Conservation (phyloP, 2,113 vertebrate species). For the Microtus ochrogaster region DNA sequence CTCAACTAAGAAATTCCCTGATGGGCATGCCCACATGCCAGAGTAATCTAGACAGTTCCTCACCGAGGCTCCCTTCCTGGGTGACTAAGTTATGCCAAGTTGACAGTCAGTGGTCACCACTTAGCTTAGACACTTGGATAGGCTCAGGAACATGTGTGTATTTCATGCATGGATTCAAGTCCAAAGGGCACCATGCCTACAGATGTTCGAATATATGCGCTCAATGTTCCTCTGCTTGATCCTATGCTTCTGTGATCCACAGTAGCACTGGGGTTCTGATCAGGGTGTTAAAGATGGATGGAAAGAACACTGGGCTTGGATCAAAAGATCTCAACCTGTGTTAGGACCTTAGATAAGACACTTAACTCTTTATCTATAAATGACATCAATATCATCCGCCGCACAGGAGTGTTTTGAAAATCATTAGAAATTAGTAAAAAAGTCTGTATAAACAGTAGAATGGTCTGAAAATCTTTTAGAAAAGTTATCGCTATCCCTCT, state of each 20-base stretch:
- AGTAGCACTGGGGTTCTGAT: not conserved
- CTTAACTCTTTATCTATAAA: not conserved
- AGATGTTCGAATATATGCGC: too few species aligned
- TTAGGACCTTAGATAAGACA: not conserved
- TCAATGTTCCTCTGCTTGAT: not conserved
- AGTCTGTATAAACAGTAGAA: not conserved
- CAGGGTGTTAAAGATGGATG: not conserved
- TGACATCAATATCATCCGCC: not conserved
- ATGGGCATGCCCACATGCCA: not conserved
- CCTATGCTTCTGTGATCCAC: not conserved
- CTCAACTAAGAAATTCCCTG: not conserved
- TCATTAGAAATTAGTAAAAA: slow-evolving; percentile 10
- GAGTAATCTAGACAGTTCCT: not conserved
- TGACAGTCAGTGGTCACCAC: not conserved
- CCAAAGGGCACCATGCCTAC: not conserved
- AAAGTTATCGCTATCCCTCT: not conserved
- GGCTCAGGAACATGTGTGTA: not conserved
- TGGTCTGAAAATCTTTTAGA: not conserved
- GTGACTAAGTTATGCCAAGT: not conserved
- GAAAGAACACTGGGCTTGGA: not conserved
- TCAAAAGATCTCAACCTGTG: not conserved
- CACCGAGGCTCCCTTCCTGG: not conserved
- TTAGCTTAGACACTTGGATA: not conserved
- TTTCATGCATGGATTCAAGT: not conserved
- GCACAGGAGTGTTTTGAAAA: not conserved